Percentiles rank a stretch among this genome's conserved stretches.
Evolutionary conservation across 2,113 vertebrate genomes (phyloP).

Genomic region (Ammodramus savannarum): DNA sequence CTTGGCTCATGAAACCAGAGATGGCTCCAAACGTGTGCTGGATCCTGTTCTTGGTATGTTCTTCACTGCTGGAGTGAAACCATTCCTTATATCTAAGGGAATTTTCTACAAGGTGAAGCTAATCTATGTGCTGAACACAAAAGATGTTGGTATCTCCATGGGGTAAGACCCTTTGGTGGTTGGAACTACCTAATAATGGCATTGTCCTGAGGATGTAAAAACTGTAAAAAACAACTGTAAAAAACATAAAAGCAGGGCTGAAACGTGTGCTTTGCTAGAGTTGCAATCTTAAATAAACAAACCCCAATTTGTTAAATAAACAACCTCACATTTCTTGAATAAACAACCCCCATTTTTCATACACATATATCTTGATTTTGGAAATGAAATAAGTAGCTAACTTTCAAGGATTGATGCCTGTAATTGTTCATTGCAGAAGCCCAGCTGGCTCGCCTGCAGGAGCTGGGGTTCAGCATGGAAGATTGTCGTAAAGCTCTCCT

Average conservation of each 20-base stretch:
- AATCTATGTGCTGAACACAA: neutral
- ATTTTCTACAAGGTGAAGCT: neutral
- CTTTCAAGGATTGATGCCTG: neutral
- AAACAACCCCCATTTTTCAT: neutral
- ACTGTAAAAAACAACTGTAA: fast-evolving
- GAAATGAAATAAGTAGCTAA: neutral
- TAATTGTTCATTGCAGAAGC: constrained; percentile 70
- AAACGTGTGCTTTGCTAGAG: neutral
- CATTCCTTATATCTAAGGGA: neutral
- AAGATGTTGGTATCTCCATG: neutral
- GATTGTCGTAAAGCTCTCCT: constrained; percentile 88
- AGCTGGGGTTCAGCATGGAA: constrained; percentile 87
- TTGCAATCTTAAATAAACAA: neutral
- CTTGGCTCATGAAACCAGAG: constrained; percentile 33
- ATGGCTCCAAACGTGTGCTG: constrained; percentile 64
- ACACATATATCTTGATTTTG: neutral
- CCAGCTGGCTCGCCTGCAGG: constrained; percentile 85
- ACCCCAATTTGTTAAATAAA: neutral
- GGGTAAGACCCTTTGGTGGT: neutral
- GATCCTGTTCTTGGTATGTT: constrained; percentile 84
- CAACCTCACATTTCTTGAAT: fast-evolving
- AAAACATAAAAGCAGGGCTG: neutral
- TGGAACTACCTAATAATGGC: neutral
- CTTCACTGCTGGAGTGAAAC: neutral
- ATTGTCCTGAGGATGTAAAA: neutral